Percentiles rank a stretch among this genome's conserved stretches.
Conservation (phyloP, 1,140 invertebrate species). For the Elysia chlorotica region DNA sequence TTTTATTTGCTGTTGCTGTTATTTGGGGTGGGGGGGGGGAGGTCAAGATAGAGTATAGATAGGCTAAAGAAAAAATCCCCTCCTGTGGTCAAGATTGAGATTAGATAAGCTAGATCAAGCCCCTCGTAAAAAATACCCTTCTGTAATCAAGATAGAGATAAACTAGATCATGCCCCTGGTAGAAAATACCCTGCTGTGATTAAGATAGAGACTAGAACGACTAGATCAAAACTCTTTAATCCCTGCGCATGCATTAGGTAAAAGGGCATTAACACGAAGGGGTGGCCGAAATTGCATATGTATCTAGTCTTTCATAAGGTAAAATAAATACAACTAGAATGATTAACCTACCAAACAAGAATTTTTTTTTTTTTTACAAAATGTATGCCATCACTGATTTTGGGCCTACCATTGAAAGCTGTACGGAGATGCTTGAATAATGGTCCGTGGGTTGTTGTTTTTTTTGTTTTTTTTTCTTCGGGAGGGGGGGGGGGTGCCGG, state of each 20-base stretch:
- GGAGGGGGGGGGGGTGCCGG: no score
- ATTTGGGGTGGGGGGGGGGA: no score
- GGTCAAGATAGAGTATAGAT: not conserved
- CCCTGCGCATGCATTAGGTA: no score
- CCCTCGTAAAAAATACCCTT: conserved; percentile 25
- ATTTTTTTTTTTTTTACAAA: no score
- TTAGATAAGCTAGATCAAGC: conserved; percentile 13
- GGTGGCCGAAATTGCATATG: no score
- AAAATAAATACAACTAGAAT: not conserved
- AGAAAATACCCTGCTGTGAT: not conserved
- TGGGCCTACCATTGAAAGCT: no score
- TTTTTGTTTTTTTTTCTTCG: no score
- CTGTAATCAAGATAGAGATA: conserved; percentile 8
- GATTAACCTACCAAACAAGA: no score
- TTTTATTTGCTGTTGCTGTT: no score
- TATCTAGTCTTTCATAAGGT: not conserved
- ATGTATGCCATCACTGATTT: no score
- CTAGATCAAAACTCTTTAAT: not conserved
- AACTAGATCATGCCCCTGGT: not conserved
- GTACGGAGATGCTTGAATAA: no score
- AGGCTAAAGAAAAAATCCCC: not conserved
- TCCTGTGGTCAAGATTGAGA: not conserved
- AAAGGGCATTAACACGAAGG: not conserved
- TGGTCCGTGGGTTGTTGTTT: no score
- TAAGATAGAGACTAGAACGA: not conserved